Conservation (phyloP, 2,888 invertebrate species). For the Acronicta aceris region DNA sequence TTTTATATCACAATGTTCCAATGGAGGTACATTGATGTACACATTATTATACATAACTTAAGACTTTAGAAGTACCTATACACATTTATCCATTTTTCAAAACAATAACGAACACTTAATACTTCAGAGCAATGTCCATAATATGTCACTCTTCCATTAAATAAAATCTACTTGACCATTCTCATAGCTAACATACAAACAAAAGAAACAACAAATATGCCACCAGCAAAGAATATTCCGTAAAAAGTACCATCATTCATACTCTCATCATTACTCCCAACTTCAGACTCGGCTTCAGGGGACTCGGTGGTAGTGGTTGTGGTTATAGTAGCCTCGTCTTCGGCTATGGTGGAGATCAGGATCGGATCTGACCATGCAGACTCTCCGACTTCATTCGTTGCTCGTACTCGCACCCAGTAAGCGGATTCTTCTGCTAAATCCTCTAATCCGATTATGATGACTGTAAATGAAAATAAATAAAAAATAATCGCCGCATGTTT, state of each 20-base stretch:
- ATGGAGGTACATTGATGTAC: no score
- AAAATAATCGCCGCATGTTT: no score
- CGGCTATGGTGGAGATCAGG: conserved; percentile 49
- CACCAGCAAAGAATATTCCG: conserved; percentile 76
- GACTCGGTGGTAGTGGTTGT: conserved; percentile 22
- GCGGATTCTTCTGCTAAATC: conserved; percentile 67
- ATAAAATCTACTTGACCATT: conserved; percentile 60
- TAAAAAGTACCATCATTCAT: conserved; percentile 65
- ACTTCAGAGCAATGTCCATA: no score
- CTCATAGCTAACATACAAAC: conserved; percentile 72
- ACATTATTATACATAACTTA: no score
- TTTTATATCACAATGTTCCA: no score
- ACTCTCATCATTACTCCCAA: conserved; percentile 24
- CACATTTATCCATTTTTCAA: no score
- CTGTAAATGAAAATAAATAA: conserved; percentile 53
- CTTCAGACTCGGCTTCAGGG: conserved; percentile 33
- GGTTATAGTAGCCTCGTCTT: conserved; percentile 16
- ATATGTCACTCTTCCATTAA: not conserved
- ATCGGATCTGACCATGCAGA: conserved; percentile 72
- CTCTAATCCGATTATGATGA: conserved; percentile 50
- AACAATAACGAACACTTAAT: no score
- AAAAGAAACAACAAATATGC: conserved; percentile 68
- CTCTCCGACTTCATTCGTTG: conserved; percentile 68
- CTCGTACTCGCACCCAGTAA: conserved; percentile 74
- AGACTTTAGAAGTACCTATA: no score